phyloP scores from a whole-genome alignment of 2,888 invertebrate genomes.

The Drosophila quinaria region DNA sequence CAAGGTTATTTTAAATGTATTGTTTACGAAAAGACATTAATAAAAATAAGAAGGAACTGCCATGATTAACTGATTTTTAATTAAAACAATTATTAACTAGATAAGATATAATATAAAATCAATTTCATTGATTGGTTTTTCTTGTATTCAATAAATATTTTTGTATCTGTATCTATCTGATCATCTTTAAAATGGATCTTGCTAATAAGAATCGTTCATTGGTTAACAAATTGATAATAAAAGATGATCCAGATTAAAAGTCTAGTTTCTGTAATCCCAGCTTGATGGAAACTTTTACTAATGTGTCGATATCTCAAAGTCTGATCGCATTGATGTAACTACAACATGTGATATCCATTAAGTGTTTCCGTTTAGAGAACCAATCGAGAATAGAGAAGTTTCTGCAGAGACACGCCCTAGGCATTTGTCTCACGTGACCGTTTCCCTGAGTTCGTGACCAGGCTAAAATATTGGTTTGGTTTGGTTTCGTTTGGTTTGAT shows the following conservation, averaged over 20 bases:
- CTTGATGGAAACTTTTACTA: slow-evolving; percentile 13
- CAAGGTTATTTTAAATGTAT: neutral
- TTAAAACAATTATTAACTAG: no score
- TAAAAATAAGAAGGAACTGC: no score
- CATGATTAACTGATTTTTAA: no score
- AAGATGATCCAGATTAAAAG: neutral
- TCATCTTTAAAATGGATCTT: neutral
- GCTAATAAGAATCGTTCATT: neutral
- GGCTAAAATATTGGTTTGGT: slow-evolving; percentile 4
- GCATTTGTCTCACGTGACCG: slow-evolving; percentile 31
- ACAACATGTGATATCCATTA: slow-evolving; percentile 30
- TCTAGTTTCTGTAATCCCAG: neutral
- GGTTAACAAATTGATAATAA: neutral
- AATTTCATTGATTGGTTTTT: neutral
- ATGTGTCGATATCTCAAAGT: neutral
- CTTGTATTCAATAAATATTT: neutral
- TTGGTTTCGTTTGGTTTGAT: no score
- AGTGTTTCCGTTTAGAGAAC: slow-evolving; percentile 24
- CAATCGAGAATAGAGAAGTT: slow-evolving; percentile 5
- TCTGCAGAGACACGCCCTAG: slow-evolving; percentile 27
- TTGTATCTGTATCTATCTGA: neutral
- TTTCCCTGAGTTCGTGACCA: slow-evolving; percentile 43
- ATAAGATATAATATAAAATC: neutral
- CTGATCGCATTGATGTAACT: slow-evolving; percentile 13
- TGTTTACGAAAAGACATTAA: neutral